These are phyloP conservation scores for Glareola pratincola DNA, from an alignment of 2,113 vertebrate genomes.

Conservation along the genomic window DNA sequence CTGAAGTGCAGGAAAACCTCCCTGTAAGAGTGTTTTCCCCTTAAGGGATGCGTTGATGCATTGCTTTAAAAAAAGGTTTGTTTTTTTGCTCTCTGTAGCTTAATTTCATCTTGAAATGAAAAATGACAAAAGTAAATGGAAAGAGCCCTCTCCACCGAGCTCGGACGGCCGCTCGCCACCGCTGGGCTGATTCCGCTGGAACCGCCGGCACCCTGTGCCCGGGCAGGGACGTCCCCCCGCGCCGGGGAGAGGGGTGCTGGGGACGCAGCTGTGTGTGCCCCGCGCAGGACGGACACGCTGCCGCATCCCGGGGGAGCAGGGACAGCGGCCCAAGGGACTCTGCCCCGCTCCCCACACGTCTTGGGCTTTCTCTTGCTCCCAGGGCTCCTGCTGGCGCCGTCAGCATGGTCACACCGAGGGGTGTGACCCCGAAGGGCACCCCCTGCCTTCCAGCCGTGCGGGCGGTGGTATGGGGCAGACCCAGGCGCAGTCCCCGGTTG, in stretches of 20 bases:
- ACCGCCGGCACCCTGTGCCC: not conserved
- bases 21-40: constrained; percentile 7
- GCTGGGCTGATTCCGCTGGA: not conserved
- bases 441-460: accelerated
- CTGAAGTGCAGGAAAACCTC: constrained; percentile 46
- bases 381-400: no score
- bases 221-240: not conserved
- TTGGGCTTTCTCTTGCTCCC: not conserved
- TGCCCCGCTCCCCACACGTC: accelerated
- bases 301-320: accelerated
- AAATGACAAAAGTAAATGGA: constrained; percentile 42
- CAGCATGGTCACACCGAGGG: not conserved
- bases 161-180: not conserved
- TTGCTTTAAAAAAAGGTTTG: constrained; percentile 13
- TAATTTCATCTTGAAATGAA: constrained; percentile 61
- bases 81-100: constrained; percentile 7
- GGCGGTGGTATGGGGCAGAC: not conserved
- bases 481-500: accelerated
- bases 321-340: accelerated
- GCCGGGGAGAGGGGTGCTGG: no score
- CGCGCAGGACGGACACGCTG: accelerated
- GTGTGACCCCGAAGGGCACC: not conserved
- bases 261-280: not conserved
- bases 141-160: not conserved
- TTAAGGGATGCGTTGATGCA: constrained; percentile 33